These are phyloP conservation scores for Hippocampus comes DNA, from an alignment of 2,113 vertebrate genomes.

Conservation along the genomic window DNA sequence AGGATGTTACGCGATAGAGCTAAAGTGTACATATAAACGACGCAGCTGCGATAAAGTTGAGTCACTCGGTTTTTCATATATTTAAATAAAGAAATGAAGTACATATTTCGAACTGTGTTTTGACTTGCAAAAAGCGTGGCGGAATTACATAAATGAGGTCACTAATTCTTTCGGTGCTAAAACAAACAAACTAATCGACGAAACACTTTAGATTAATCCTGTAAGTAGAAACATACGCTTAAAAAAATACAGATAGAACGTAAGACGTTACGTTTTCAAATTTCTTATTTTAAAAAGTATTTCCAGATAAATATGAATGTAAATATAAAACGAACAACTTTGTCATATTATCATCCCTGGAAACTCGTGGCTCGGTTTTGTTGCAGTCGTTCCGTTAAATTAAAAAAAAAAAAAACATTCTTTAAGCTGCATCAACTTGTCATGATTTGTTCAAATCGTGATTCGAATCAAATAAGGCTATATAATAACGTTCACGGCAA, in stretches of 20 bases:
- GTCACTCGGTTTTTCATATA: not conserved
- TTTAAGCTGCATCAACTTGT: not conserved
- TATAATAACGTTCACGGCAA: not conserved
- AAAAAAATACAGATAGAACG: not conserved
- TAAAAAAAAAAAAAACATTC: not conserved
- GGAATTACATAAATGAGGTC: not conserved
- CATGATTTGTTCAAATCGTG: not conserved
- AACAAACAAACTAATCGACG: not conserved
- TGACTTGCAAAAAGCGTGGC: not conserved
- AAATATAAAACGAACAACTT: not conserved
- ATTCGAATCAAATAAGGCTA: not conserved
- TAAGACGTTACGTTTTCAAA: not conserved
- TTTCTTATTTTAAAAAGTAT: not conserved
- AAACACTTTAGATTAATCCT: not conserved
- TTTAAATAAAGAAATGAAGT: not conserved
- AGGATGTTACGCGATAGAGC: not conserved
- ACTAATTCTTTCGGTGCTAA: not conserved
- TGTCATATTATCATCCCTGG: not conserved
- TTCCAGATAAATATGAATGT: not conserved
- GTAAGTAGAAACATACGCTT: too few species aligned
- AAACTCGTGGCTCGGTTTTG: not conserved
- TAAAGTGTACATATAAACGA: not conserved
- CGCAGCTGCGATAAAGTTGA: not conserved
- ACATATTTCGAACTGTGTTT: not conserved
- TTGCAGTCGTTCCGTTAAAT: too few species aligned